Evolutionary conservation across 2,797 vertebrate genomes (phyloP), one percentile per base, ranked within the genome.

Genomic region (Rhynchotus rufescens): DNA sequence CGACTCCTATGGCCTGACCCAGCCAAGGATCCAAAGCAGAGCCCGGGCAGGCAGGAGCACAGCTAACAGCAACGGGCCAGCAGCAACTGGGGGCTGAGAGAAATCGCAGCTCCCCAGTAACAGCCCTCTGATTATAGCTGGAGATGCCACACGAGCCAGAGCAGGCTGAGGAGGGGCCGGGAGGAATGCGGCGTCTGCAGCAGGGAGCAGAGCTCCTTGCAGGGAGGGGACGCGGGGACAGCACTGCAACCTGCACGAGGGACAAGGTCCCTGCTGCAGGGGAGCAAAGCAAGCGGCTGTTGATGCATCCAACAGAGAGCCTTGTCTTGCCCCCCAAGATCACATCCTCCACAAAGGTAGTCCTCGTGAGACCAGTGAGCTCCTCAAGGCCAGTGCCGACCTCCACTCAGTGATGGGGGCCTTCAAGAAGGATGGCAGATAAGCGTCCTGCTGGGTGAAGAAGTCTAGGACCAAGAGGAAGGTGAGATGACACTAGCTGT

Each of bases 401-500:
- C 61, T n/a, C 60, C 13, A 62, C 51, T 81, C 32, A 13, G 71
- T 38, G 40, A 36, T 14, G 5, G 10, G 62, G 38, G 19, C 36
- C 81, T 88, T 76, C 84, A 49, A 0, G 11, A 32, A 71, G 25
- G n/a, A 54, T 20, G 11, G 40, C 23, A 47, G 86, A 80, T 49
- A 51, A 47, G 81, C 88, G 38, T 8, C 76, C 54, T 51, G 23
- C 73, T 69, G n/a, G 26, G 26, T 87, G 81, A 88, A 59, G 66
- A 73, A 77, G 90, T 51, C 79, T 84, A 90, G 84, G 56, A 64
- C 75, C 25, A 34, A 69, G 61, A 76, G 88, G 56, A 88, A 62
- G 78, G 75, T 52, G n/a, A 2, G n/a, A 2, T 3, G 19, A 72
- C 80, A 72, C 65, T 38, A 90, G 74, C 23, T 26, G n/a, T 72